Conservation (phyloP, 2,113 vertebrate species). For the Scatophagus argus region DNA sequence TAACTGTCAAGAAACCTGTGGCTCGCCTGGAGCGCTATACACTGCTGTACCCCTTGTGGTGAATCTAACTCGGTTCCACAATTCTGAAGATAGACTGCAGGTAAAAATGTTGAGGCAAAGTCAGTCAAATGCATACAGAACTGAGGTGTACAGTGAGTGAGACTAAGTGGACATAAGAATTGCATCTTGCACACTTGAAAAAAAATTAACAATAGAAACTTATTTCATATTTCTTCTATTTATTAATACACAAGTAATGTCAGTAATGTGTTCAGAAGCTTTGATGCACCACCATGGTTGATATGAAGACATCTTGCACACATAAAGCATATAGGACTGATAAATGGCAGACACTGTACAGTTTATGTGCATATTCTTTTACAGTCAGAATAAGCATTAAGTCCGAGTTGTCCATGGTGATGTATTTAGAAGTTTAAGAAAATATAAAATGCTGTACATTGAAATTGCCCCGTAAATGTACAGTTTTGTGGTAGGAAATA, state of each 20-base stretch:
- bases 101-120: constrained; percentile 28
- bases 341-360: neutral
- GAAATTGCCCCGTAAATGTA: neutral
- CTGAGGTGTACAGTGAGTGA: neutral
- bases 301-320: neutral
- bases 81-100: constrained; percentile 42
- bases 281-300: neutral
- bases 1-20: constrained; percentile 70
- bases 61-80: constrained; percentile 53
- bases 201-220: too few relatives aligned
- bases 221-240: too few relatives aligned
- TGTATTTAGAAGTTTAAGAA: neutral
- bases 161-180: constrained; percentile 7
- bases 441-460: neutral
- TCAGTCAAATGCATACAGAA: constrained; percentile 35
- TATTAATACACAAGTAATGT: neutral
- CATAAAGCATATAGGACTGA: too few relatives aligned
- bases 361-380: neutral
- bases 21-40: constrained; percentile 59
- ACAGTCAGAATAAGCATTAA: neutral
- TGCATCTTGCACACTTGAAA: neutral
- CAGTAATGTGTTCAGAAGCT: neutral
- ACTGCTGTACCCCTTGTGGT: constrained; percentile 51
- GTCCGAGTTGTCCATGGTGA: neutral
- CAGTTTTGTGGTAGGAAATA: neutral